Evolutionary conservation across 2,888 invertebrate species (phyloP).

Genomic region (Chouioia cunea): DNA sequence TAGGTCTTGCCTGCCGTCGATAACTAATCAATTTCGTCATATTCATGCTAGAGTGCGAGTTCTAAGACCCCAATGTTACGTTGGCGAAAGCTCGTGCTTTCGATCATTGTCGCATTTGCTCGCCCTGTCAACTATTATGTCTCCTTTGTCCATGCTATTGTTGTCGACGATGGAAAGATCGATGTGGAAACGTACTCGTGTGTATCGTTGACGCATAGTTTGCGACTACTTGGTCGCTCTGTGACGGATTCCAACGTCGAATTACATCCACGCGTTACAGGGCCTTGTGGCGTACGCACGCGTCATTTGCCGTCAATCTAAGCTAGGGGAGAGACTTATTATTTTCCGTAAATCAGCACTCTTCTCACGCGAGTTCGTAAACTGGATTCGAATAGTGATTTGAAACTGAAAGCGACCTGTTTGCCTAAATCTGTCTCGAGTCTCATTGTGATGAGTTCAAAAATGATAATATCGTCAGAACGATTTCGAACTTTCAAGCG

Average conservation of each 20-base stretch:
- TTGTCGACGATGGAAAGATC: slow-evolving; percentile 19
- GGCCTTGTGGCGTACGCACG: no score
- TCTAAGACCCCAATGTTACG: background rate
- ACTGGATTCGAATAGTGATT: no score
- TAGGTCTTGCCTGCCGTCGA: slow-evolving; percentile 19
- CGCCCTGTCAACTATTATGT: slow-evolving; percentile 1
- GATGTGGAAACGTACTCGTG: background rate
- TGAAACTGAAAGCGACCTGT: background rate
- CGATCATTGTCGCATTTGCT: slow-evolving; percentile 5
- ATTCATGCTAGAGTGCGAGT: no score
- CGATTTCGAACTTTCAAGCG: slow-evolving; percentile 19
- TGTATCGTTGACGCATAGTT: no score
- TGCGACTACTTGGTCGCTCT: no score
- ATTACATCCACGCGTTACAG: no score
- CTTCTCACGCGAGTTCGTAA: no score
- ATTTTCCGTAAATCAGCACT: no score
- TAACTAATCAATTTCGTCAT: slow-evolving; percentile 31
- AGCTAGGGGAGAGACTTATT: no score
- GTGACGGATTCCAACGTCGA: no score
- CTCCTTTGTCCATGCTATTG: background rate
- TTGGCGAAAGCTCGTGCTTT: slow-evolving; percentile 2
- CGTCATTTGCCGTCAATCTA: no score
- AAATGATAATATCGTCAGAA: background rate
- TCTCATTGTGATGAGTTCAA: background rate
- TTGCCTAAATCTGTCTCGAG: slow-evolving; percentile 17